These are phyloP conservation scores for Euschistus heros DNA, from an alignment of 1,140 invertebrate genomes.

Conservation along the genomic window DNA sequence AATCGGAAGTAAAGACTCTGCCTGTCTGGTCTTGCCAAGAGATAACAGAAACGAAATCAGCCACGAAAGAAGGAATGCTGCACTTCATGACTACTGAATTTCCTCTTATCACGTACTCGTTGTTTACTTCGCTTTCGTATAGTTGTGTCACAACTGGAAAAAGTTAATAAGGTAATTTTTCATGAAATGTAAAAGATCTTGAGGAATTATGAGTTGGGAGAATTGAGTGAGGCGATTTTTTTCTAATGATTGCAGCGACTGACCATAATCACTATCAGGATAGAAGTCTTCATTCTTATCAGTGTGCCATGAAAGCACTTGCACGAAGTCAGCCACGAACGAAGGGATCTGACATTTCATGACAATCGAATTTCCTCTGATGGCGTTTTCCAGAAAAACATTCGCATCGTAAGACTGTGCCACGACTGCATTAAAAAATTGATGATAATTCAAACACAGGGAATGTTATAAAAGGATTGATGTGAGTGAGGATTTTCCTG, in stretches of 20 bases:
- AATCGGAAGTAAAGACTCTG: background rate
- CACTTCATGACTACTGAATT: constrained; percentile 90
- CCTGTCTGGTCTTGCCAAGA: constrained; percentile 69
- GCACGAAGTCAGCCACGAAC: constrained; percentile 83
- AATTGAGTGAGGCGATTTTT: background rate
- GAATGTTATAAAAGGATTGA: background rate
- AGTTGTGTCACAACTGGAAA: constrained; percentile 69
- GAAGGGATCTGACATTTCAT: constrained; percentile 86
- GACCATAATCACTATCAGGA: constrained; percentile 27
- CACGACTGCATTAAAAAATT: constrained; percentile 51
- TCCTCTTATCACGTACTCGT: constrained; percentile 85
- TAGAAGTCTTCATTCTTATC: constrained; percentile 35
- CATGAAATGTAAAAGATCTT: background rate
- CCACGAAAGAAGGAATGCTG: constrained; percentile 83
- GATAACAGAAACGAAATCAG: constrained; percentile 77
- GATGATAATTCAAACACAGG: background rate
- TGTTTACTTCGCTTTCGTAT: constrained; percentile 83
- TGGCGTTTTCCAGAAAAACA: constrained; percentile 87
- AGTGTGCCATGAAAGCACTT: constrained; percentile 75
- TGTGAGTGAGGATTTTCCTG: constrained; percentile 13
- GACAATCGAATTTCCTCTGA: constrained; percentile 81
- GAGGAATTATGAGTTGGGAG: background rate
- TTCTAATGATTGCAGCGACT: background rate
- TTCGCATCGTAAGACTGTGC: constrained; percentile 80
- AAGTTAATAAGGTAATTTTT: background rate